These are phyloP conservation scores for Zaprionus lachaisei DNA, from an alignment of 1,140 invertebrate genomes.

Conservation along the genomic window DNA sequence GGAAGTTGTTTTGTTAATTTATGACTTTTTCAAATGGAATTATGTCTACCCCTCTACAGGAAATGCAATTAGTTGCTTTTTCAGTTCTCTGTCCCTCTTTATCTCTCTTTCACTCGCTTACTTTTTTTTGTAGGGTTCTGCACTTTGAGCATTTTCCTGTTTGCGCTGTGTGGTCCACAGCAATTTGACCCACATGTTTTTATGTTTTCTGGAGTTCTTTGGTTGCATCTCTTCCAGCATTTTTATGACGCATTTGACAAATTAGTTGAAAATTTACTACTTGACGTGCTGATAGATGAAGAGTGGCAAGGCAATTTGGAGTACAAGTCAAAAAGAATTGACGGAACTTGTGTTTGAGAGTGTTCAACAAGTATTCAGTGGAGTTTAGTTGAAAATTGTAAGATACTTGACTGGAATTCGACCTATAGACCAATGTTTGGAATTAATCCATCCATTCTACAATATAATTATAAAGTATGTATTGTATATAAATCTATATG, in stretches of 20 bases:
- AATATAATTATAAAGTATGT: not conserved
- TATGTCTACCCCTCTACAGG: slow-evolving; percentile 47
- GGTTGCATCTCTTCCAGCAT: slow-evolving; percentile 14
- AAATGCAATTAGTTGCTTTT: slow-evolving; percentile 58
- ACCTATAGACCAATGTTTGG: too few species aligned
- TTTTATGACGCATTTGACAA: slow-evolving; percentile 57
- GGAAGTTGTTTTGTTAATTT: slow-evolving; percentile 62
- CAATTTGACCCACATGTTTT: slow-evolving; percentile 50
- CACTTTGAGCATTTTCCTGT: slow-evolving; percentile 19
- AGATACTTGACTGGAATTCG: not conserved
- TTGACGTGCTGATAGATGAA: slow-evolving; percentile 37
- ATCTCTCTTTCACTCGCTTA: slow-evolving; percentile 2
- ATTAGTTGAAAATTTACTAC: slow-evolving; percentile 51
- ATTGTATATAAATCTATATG: too few species aligned
- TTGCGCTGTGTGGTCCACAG: slow-evolving; percentile 23
- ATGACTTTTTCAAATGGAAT: slow-evolving; percentile 56
- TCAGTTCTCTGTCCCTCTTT: not conserved
- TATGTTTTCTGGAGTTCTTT: slow-evolving; percentile 12
- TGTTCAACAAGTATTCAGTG: not conserved
- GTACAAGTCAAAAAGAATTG: not conserved
- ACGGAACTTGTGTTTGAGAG: slow-evolving; percentile 15
- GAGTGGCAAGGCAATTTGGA: slow-evolving; percentile 30
- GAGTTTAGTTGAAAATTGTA: not conserved
- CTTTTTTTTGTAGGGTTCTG: slow-evolving; percentile 30
- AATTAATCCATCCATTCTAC: too few species aligned